Evolutionary conservation across 2,888 invertebrate species (phyloP).

Genomic region (Lobophora halterata): DNA sequence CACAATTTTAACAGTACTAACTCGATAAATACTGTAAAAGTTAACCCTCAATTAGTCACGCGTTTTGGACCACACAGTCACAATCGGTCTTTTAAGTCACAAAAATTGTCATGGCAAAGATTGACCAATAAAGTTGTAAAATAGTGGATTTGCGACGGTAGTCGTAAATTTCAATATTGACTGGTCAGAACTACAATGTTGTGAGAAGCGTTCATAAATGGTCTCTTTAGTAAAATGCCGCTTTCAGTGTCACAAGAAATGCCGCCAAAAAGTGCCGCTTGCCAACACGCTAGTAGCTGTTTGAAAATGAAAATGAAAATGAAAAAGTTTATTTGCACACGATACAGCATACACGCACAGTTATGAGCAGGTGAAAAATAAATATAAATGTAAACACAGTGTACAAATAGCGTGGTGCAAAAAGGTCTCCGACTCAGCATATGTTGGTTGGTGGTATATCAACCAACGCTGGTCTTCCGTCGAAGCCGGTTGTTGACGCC

Average conservation of each 20-base stretch:
- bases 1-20: slow-evolving; percentile 16
- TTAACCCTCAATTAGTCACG: slow-evolving; percentile 30
- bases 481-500: too few species aligned
- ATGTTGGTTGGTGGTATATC: too few species aligned
- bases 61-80: slow-evolving; percentile 32
- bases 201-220: slow-evolving; percentile 42
- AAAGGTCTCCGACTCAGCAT: too few species aligned
- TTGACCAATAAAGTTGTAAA: slow-evolving; percentile 61
- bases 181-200: slow-evolving; percentile 57
- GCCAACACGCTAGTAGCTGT: not conserved
- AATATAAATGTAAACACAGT: too few species aligned
- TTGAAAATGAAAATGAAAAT: too few species aligned
- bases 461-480: too few species aligned
- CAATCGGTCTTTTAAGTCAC: slow-evolving; percentile 42
- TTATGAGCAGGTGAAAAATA: too few species aligned
- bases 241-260: too few species aligned
- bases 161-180: slow-evolving; percentile 69
- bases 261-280: slow-evolving; percentile 11
- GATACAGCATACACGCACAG: too few species aligned
- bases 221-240: slow-evolving; percentile 14
- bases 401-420: too few species aligned
- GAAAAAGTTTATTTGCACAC: too few species aligned
- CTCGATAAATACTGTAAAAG: slow-evolving; percentile 20
- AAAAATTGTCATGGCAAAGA: slow-evolving; percentile 37
- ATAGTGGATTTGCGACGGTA: slow-evolving; percentile 52